Base-by-base conservation (phyloP, 2,797 vertebrate species). In the Megalops cyprinoides region DNA sequence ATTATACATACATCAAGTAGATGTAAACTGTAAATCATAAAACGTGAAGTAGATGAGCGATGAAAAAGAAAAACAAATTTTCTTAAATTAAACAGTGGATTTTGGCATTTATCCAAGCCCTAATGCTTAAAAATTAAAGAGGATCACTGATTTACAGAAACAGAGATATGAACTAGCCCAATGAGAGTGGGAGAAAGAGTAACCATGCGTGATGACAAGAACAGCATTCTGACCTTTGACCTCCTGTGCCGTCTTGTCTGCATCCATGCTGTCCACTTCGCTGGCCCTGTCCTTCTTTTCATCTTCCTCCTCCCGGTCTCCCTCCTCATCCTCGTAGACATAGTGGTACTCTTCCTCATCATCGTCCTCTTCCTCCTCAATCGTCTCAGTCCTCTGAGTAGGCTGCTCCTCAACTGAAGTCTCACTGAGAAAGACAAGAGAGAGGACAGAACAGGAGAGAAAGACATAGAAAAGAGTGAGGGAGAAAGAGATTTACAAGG, bases 201-300 rank as follows among this genome's bases (percentile, higher is more conserved):
- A 84, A 76, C 81, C 79, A 56, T 67, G 74, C 15, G 46, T 65
- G 53, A 31, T n/a, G n/a, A n/a, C n/a, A n/a, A n/a, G 69, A 15
- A 5, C 48, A 2, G 1, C 28, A 37, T 67, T 85, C 90, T 92
- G 92, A 99, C 98, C 96, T 96, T 97, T 97, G 76, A 97, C 95
- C n/a, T 99, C 96, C 91, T 96, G 88, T 88, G 92, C 82, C 90
- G 91, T 94, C 88, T 96, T 95, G 53, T 96, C 96, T 0, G 94
- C 90, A 1, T 90, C 85, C 10, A 90, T 87, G 78, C 87, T 91
- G 1, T 94, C 91, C 0, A 83, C 88, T 79, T 90, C 88, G 46
- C 89, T 91, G 77, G 93, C 90, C 78, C 84, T 88, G 83, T 94
- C 93, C 7, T 95, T 94, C 0, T 92, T 93, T 1, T 94, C 94